Percentiles rank a stretch among this genome's conserved stretches.
Conservation (phyloP, 2,113 vertebrate genomes). For the Ranitomeya imitator region DNA sequence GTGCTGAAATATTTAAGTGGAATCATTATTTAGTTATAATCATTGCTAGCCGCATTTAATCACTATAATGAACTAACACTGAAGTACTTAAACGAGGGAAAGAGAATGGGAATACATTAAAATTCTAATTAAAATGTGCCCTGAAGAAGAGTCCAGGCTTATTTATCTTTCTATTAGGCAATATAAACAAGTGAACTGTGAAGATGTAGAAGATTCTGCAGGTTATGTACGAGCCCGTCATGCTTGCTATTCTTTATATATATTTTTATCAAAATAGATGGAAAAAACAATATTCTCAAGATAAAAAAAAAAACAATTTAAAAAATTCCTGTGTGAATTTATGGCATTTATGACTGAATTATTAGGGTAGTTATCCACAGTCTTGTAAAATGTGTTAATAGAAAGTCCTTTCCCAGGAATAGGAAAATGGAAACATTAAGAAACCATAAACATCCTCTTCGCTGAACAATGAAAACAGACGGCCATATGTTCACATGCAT, state of each 20-base stretch:
- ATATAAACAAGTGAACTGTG: conserved; percentile 65
- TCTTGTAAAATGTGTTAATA: not conserved
- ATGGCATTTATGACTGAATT: not conserved
- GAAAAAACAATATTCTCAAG: not conserved
- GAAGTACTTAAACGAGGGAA: conserved; percentile 64
- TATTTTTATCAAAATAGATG: too few species aligned
- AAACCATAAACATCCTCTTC: conserved; percentile 14
- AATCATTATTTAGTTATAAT: conserved; percentile 68
- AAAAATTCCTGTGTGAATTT: not conserved
- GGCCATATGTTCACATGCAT: not conserved
- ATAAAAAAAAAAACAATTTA: not conserved
- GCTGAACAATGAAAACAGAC: not conserved
- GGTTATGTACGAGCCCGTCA: conserved; percentile 61
- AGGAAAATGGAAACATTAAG: conserved; percentile 11
- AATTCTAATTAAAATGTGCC: conserved; percentile 78
- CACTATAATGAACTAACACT: conserved; percentile 69
- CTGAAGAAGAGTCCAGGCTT: conserved; percentile 67
- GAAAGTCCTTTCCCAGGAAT: not conserved
- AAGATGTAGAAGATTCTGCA: conserved; percentile 65
- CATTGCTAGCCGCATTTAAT: conserved; percentile 71
- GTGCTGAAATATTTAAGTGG: conserved; percentile 64
- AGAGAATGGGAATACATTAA: conserved; percentile 76
- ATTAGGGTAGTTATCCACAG: not conserved
- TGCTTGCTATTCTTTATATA: not conserved
- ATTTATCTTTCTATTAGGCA: conserved; percentile 70